A percentile compares a stretch with the other conserved stretches of the same genome.
These are phyloP conservation scores for Aleiodes alternator DNA, from an alignment of 2,888 invertebrate genomes.

Conservation along the genomic window DNA sequence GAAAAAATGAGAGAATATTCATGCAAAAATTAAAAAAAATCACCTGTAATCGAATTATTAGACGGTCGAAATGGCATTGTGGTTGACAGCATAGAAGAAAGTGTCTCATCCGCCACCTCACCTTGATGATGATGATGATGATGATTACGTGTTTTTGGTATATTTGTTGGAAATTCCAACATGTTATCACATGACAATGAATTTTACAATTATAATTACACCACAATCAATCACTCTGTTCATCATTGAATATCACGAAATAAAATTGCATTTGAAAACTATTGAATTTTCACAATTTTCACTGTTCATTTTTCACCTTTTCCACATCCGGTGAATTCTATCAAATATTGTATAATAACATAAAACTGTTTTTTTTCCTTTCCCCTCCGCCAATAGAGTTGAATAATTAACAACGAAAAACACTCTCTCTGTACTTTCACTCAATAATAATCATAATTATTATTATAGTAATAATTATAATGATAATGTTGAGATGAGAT, in stretches of 20 bases:
- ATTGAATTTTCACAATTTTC: no score
- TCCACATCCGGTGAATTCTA: not conserved
- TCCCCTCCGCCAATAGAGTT: no score
- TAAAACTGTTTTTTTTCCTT: no score
- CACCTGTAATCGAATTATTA: slow-evolving; percentile 69
- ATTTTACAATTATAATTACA: slow-evolving; percentile 1
- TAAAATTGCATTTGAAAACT: not conserved
- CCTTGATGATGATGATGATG: slow-evolving; percentile 57
- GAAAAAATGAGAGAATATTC: slow-evolving; percentile 13
- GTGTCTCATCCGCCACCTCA: slow-evolving; percentile 59
- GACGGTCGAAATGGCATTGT: slow-evolving; percentile 64
- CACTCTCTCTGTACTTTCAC: no score
- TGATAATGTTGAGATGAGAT: slow-evolving; percentile 9
- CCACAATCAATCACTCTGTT: not conserved
- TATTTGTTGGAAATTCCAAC: slow-evolving; percentile 82
- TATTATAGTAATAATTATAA: not conserved
- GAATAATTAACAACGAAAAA: no score
- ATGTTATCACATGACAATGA: slow-evolving; percentile 69
- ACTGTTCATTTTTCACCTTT: not conserved
- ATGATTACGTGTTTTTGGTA: slow-evolving; percentile 61
- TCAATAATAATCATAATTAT: slow-evolving; percentile 9
- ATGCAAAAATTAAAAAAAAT: not conserved
- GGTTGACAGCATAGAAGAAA: slow-evolving; percentile 56
- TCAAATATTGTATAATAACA: not conserved
- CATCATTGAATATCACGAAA: not conserved